Conservation (phyloP, 2,888 invertebrate species). For the Leptinotarsa tumamoca region DNA sequence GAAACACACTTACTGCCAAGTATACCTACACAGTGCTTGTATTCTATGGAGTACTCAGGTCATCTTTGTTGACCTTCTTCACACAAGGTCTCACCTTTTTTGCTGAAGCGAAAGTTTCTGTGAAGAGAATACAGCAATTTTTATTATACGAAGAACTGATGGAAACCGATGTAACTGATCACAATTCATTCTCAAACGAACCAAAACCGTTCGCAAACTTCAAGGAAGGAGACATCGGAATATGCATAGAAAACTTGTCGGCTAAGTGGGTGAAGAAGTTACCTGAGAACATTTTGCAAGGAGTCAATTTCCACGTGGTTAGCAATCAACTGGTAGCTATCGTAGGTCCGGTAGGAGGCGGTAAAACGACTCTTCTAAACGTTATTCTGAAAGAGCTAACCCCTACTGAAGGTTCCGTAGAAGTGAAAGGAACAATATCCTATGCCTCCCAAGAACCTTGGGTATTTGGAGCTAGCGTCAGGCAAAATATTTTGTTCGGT, state of each 20-base stretch:
- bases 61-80: slow-evolving; percentile 74
- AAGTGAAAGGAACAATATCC: slow-evolving; percentile 76
- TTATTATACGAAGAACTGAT: slow-evolving; percentile 60
- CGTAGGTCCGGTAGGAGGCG: slow-evolving; percentile 75
- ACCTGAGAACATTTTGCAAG: slow-evolving; percentile 67
- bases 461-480: slow-evolving; percentile 82
- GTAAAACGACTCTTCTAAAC: slow-evolving; percentile 71
- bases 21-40: slow-evolving; percentile 81
- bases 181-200: background rate
- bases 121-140: slow-evolving; percentile 70
- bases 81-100: slow-evolving; percentile 75
- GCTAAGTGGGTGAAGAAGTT: slow-evolving; percentile 73
- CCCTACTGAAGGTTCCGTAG: slow-evolving; percentile 72
- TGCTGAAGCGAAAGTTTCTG: slow-evolving; percentile 70
- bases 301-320: slow-evolving; percentile 74
- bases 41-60: slow-evolving; percentile 77
- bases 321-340: slow-evolving; percentile 71
- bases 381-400: slow-evolving; percentile 78
- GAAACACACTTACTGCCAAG: slow-evolving; percentile 69
- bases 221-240: slow-evolving; percentile 13
- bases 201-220: background rate
- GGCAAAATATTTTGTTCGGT: slow-evolving; percentile 94
- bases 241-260: slow-evolving; percentile 66
- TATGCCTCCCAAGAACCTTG: slow-evolving; percentile 90
- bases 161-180: background rate